Evolutionary conservation across 2,113 vertebrate species (phyloP), one percentile per base, ranked within the genome.

Genomic region (Ovibos moschatus): DNA sequence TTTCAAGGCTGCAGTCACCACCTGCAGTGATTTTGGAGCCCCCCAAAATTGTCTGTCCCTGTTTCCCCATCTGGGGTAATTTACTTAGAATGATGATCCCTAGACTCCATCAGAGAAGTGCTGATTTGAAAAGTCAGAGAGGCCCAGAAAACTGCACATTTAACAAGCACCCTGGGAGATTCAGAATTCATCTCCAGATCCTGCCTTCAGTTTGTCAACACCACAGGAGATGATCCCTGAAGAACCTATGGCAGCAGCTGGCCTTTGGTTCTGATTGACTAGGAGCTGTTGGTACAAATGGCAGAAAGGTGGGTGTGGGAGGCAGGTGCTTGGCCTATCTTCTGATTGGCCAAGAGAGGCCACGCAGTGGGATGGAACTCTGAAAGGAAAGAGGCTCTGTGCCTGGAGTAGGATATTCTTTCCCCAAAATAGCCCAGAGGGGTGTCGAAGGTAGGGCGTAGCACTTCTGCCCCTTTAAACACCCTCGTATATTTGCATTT

Each of bases 401-500:
- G 60, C 86, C 78, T 74, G 82, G 76, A 88, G 71, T 7, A 45
- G 85, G 91, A 74, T 30, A 43, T n/a, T 83, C 43, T 89, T 86
- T 58, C 87, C 57, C 83, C 57, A 51, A 89, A 97, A 94, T 94
- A 95, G 82, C 82, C 51, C 40, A 78, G 55, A 95, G 74, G 36
- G 55, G 85, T 53, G 47, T 36, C 8, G 45, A 71, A 64, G 78
- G n/a, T 50, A 45, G 62, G 47, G 58, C 2, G 9, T 36, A 60
- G 51, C 92, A 53, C 91, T 97, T 95, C 96, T 19, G 2, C 86
- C 97, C 93, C 87, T 88, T 97, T 97, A 87, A 97, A 96, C 87
- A 95, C 79, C 67, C 95, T 87, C 21, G 89, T 97, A 92, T 40
- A 97, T 98, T 97, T 97, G 95, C 96, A 96, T 96, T 97, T 97